phyloP scores from a whole-genome alignment of 1,140 invertebrate genomes.

The Danaus plexippus region DNA sequence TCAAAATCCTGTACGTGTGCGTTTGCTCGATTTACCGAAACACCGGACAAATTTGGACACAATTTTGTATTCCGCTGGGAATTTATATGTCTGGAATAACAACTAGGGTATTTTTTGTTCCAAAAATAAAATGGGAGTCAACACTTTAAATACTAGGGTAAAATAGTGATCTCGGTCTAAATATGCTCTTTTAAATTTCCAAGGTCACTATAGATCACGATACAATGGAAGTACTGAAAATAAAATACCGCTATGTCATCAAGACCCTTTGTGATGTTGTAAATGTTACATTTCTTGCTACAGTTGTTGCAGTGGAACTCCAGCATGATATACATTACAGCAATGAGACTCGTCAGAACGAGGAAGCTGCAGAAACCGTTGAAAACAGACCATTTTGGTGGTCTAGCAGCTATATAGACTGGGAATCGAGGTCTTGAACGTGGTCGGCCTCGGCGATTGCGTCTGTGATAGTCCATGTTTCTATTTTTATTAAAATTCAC shows the following conservation, averaged over 20 bases:
- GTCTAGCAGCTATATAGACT: slow-evolving; percentile 8
- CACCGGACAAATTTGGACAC: too few relatives aligned
- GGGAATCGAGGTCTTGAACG: slow-evolving; percentile 9
- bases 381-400: slow-evolving; percentile 25
- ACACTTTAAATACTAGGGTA: too few relatives aligned
- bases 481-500: slow-evolving; percentile 3
- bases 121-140: too few relatives aligned
- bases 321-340: slow-evolving; percentile 39
- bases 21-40: too few relatives aligned
- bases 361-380: slow-evolving; percentile 32
- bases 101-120: too few relatives aligned
- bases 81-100: too few relatives aligned
- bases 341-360: slow-evolving; percentile 35
- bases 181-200: too few relatives aligned
- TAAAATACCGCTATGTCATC: slow-evolving; percentile 42
- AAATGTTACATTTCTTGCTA: slow-evolving; percentile 31
- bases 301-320: slow-evolving; percentile 45
- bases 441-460: slow-evolving; percentile 31
- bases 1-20: too few relatives aligned
- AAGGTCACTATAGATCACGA: too few relatives aligned
- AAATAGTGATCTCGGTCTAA: too few relatives aligned
- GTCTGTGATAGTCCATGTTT: slow-evolving; percentile 42
- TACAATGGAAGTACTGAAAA: too few relatives aligned
- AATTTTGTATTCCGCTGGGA: too few relatives aligned
- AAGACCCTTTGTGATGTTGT: slow-evolving; percentile 36